Percentiles rank a stretch among this genome's conserved stretches.
phyloP scores from a whole-genome alignment of 92 coral and sea anemone species.

The Porites evermanni region DNA sequence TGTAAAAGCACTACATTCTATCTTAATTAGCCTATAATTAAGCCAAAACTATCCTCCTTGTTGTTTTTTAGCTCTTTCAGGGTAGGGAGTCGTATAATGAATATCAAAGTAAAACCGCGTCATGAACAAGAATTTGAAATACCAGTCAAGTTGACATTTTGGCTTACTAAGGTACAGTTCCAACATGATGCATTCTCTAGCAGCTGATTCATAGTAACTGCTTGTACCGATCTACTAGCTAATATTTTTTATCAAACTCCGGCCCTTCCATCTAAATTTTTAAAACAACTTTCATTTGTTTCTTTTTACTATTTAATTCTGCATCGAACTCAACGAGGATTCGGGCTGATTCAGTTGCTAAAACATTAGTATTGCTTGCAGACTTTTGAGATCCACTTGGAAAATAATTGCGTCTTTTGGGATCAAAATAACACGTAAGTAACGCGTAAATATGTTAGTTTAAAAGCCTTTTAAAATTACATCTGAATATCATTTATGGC shows the following conservation, averaged over 20 bases:
- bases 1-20: too few relatives aligned
- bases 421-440: slow-evolving; percentile 15
- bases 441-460: background rate
- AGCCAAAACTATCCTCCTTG: background rate
- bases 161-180: slow-evolving; percentile 40
- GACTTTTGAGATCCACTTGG: background rate
- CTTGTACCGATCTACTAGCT: too few relatives aligned
- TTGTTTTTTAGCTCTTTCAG: slow-evolving; percentile 4
- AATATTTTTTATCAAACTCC: too few relatives aligned
- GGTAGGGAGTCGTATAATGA: slow-evolving; percentile 49
- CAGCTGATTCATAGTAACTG: too few relatives aligned
- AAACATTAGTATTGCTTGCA: background rate
- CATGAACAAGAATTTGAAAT: slow-evolving; percentile 23
- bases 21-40: too few relatives aligned
- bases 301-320: background rate
- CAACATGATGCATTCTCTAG: background rate
- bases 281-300: too few relatives aligned
- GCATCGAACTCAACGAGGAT: background rate
- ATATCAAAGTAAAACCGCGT: slow-evolving; percentile 38
- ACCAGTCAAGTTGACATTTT: slow-evolving; percentile 59
- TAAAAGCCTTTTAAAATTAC: too few relatives aligned
- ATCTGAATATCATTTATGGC: too few relatives aligned
- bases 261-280: too few relatives aligned
- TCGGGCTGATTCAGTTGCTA: background rate
- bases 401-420: slow-evolving; percentile 18